Evolutionary conservation across 53 echinoderm and acorn worm genomes (phyloP).

Genomic region (Mesocentrotus franciscanus): DNA sequence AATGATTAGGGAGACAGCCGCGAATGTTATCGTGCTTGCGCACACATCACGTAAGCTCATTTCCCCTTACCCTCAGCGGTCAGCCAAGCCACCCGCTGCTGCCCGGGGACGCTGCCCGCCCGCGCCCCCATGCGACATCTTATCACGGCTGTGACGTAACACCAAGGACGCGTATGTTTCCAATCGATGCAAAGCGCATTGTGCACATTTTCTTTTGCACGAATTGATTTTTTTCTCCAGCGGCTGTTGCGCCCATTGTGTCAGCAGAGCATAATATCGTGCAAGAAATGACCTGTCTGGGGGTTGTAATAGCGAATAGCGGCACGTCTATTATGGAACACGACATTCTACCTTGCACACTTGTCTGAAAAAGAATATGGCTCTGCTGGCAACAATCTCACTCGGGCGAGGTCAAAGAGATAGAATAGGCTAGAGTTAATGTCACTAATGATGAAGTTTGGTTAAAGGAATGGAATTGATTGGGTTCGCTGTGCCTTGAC

Average conservation of each 20-base stretch:
- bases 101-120: neutral
- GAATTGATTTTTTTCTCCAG: neutral
- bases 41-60: slow-evolving; percentile 10
- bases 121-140: neutral
- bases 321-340: neutral
- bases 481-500: neutral
- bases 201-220: neutral
- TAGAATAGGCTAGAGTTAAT: neutral
- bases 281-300: neutral
- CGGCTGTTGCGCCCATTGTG: neutral
- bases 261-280: neutral
- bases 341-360: neutral
- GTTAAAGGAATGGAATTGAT: slow-evolving; percentile 11
- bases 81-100: neutral
- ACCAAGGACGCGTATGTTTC: slow-evolving; percentile 21
- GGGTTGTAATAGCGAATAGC: neutral
- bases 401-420: neutral
- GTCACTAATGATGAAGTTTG: slow-evolving; percentile 27
- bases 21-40: slow-evolving; percentile 52
- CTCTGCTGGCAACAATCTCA: neutral
- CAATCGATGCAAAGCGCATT: neutral
- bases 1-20: slow-evolving; percentile 23
- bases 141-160: slow-evolving; percentile 38
- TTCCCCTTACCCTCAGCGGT: neutral
- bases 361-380: neutral